These are phyloP conservation scores for Melanotaenia trifasciata DNA, from an alignment of 2,797 vertebrate species.

Conservation along the genomic window DNA sequence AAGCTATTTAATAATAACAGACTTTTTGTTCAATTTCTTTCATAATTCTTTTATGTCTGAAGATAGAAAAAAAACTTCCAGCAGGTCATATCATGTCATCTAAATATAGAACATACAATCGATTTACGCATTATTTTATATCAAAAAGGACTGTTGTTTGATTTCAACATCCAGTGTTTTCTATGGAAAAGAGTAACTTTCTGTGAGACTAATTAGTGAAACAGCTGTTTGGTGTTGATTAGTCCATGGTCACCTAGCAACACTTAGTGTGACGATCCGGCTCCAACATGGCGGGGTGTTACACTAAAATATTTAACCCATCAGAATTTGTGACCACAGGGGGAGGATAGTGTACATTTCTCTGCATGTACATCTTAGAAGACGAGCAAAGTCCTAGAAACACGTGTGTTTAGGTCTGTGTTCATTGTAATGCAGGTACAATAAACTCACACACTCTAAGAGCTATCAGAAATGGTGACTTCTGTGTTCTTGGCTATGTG, in stretches of 20 bases:
- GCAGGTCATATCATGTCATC: not conserved
- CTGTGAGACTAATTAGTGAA: not conserved
- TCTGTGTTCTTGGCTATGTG: too few relatives aligned
- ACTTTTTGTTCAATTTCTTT: not conserved
- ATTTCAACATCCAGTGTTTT: not conserved
- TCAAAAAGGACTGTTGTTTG: not conserved
- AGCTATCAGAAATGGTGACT: too few relatives aligned
- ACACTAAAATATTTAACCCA: too few relatives aligned
- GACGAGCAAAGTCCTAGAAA: too few relatives aligned
- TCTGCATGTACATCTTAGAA: too few relatives aligned
- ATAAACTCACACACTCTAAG: too few relatives aligned
- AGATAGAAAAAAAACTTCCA: not conserved
- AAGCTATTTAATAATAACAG: not conserved
- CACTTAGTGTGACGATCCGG: not conserved
- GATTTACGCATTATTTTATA: not conserved
- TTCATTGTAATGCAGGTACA: too few relatives aligned
- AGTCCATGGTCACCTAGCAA: conserved; percentile 24
- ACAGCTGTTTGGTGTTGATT: not conserved
- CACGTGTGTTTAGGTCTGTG: too few relatives aligned
- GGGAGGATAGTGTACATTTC: too few relatives aligned
- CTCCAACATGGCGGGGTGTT: conserved; percentile 4
- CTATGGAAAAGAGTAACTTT: not conserved
- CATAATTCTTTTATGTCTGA: not conserved
- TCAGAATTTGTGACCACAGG: too few relatives aligned
- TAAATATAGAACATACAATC: not conserved